Base-by-base conservation (phyloP, 2,888 invertebrate species). In the Drosophila testacea region DNA sequence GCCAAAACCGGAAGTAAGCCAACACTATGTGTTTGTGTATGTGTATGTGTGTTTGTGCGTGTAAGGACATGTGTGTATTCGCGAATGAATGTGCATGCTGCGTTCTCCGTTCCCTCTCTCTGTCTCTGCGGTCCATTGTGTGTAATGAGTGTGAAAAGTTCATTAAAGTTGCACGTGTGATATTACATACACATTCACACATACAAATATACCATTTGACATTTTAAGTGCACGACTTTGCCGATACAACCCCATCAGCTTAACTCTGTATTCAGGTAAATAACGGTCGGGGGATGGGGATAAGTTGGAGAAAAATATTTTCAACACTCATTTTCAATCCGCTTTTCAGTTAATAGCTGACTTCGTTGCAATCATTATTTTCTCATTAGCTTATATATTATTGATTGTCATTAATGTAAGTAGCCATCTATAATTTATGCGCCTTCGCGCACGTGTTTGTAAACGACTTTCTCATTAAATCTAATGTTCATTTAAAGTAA, bases 111-210 rank as follows among this genome's bases (percentile, higher is more conserved):
- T 60, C 16, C 16, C 34, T n/a, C 36, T 44, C 34, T 39, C 28
- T 44, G 32, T 44, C 39, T 57, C 59, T 55, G 50, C 34, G 66
- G 55, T 16, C 47, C 64, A 65, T 57, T 73, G 46, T 59, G 79
- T 79, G 84, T 86, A 89, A 89, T 87, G 85, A 84, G 84, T 84
- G 89, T 73, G 88, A 84, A 83, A 88, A 84, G 79, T 84, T 84
- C 89, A 84, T 84, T 87, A 84, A 84, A 89, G 66, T 87, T 84
- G 84, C 88, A 84, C 88, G 89, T 84, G 88, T 60, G 69, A 89
- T 82, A 77, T 83, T 87, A 56, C 62, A 11, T 32, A 60, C 36
- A 42, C 36, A 67, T 42, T 42, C 2, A 30, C 13, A 47, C n/a
- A 36, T 34, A 36, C 9, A 54, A 22, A 30, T 7, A 44, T 4